Conservation (phyloP, 1,140 invertebrate species). For the Zaprionus kolodkinae region DNA sequence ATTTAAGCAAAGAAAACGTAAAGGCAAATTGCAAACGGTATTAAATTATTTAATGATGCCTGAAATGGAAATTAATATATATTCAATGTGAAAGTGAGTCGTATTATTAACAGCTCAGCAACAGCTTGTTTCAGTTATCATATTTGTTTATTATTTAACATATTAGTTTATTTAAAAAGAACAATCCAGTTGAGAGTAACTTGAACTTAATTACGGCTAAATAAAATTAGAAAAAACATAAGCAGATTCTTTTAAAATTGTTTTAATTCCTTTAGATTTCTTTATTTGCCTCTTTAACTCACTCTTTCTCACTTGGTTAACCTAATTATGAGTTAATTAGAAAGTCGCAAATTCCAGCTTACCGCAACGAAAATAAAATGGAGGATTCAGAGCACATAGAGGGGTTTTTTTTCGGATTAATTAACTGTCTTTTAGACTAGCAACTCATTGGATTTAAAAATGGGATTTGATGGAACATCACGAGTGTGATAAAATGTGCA, state of each 20-base stretch:
- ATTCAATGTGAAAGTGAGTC: not conserved
- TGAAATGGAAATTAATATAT: not conserved
- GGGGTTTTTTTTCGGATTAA: not conserved
- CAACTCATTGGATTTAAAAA: not conserved
- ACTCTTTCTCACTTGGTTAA: not conserved
- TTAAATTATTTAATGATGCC: conserved; percentile 14
- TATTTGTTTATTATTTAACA: not conserved
- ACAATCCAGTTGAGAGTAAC: not conserved
- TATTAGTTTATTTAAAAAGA: not conserved
- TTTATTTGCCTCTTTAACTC: not conserved
- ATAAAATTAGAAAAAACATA: not conserved
- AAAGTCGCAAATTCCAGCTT: conserved; percentile 14
- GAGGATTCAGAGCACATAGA: not conserved
- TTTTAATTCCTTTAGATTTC: not conserved
- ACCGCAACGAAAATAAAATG: not conserved
- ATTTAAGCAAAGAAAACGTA: not conserved
- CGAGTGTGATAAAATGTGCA: not conserved
- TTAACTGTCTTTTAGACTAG: not conserved
- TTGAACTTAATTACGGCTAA: not conserved
- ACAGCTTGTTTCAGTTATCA: not conserved
- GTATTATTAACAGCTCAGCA: not conserved
- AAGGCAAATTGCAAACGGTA: not conserved
- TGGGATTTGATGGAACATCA: not conserved
- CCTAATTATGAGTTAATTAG: conserved; percentile 27
- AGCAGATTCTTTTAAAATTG: not conserved